These are phyloP conservation scores for Torymus tubicola DNA, from an alignment of 2,888 invertebrate genomes.

Conservation along the genomic window DNA sequence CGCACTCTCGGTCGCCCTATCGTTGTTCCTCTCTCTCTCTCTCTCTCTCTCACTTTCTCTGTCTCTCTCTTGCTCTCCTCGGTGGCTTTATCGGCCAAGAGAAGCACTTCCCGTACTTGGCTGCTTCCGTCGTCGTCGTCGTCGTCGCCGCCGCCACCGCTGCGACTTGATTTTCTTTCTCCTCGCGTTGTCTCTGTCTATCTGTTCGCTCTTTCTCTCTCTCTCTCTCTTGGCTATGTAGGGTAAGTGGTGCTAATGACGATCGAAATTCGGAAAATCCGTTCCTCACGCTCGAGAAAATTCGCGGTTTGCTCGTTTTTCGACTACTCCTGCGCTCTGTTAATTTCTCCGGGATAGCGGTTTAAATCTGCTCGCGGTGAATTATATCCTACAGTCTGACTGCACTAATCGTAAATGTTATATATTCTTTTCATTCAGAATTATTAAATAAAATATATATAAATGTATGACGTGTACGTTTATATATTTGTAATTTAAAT, in stretches of 20 bases:
- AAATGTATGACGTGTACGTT: no score
- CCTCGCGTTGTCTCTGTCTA: conserved; percentile 9
- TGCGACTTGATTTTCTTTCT: conserved; percentile 43
- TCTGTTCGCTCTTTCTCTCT: conserved; percentile 6
- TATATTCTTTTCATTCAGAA: no score
- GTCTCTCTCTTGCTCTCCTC: conserved; percentile 13
- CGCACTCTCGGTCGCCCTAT: conserved; percentile 16
- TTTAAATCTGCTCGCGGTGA: no score
- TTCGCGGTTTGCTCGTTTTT: neutral
- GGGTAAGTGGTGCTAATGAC: conserved; percentile 31
- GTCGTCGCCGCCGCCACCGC: neutral
- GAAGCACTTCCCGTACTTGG: conserved; percentile 58
- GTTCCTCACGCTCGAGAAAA: neutral
- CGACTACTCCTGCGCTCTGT: neutral
- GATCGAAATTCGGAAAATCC: conserved; percentile 28
- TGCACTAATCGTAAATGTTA: no score
- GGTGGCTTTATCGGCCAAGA: conserved; percentile 53
- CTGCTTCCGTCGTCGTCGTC: conserved; percentile 41
- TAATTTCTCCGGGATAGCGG: neutral
- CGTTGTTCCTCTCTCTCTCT: conserved; percentile 4
- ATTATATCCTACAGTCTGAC: no score
- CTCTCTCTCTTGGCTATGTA: neutral
- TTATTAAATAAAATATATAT: no score
- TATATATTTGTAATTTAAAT: no score
- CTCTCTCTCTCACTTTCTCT: neutral